A percentile compares a stretch with the other conserved stretches of the same genome.
phyloP scores from a whole-genome alignment of 2,888 invertebrate species.

The Eupithecia abbreviata region DNA sequence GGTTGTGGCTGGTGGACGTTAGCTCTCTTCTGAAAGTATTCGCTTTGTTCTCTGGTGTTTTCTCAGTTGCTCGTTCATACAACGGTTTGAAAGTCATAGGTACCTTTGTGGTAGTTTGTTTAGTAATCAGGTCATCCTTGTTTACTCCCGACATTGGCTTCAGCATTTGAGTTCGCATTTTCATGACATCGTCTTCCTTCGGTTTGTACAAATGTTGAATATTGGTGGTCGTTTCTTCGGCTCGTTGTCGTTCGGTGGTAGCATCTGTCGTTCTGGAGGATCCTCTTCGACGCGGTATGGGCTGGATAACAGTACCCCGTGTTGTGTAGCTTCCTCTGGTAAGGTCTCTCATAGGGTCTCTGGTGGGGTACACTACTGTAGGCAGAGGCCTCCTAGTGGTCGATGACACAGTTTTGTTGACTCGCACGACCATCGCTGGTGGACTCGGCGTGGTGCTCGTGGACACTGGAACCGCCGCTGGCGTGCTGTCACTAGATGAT shows the following conservation, averaged over 20 bases:
- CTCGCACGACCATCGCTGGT: slow-evolving; percentile 77
- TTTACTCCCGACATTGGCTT: slow-evolving; percentile 65
- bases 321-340: slow-evolving; percentile 79
- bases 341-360: background rate
- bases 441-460: slow-evolving; percentile 67
- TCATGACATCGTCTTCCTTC: slow-evolving; percentile 63
- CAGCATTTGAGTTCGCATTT: slow-evolving; percentile 67
- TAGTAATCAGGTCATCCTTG: slow-evolving; percentile 71
- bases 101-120: slow-evolving; percentile 71
- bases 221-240: slow-evolving; percentile 68
- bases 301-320: slow-evolving; percentile 86
- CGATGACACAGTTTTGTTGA: slow-evolving; percentile 77
- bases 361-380: slow-evolving; percentile 80
- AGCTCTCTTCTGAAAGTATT: slow-evolving; percentile 86
- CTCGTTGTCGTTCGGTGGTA: slow-evolving; percentile 61
- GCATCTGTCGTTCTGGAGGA: slow-evolving; percentile 66
- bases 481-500: slow-evolving; percentile 79
- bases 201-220: slow-evolving; percentile 67
- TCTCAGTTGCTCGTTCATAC: slow-evolving; percentile 77
- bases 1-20: slow-evolving; percentile 81
- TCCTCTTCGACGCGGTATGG: slow-evolving; percentile 84
- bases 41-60: slow-evolving; percentile 76
- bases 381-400: slow-evolving; percentile 82
- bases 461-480: slow-evolving; percentile 68
- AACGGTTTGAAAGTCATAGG: slow-evolving; percentile 80